Evolutionary conservation across 2,888 invertebrate genomes (phyloP).

Genomic region (Disparrhopalites patrizii): DNA sequence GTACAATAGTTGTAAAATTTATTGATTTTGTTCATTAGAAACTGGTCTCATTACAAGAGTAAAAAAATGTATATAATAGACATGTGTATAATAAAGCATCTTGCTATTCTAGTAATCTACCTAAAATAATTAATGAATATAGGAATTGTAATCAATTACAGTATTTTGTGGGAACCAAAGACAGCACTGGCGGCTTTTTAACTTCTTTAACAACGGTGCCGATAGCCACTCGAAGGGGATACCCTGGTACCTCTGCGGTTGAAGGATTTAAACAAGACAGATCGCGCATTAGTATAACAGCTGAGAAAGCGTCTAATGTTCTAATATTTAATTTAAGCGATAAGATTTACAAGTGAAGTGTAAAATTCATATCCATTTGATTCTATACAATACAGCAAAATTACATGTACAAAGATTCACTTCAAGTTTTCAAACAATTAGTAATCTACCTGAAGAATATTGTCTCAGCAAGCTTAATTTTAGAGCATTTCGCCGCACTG

Average conservation of each 20-base stretch:
- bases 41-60: neutral
- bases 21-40: no score
- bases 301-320: no score
- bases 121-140: neutral
- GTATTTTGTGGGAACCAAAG: constrained; percentile 37
- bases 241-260: constrained; percentile 5
- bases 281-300: no score
- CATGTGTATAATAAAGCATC: neutral
- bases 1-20: no score
- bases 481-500: neutral
- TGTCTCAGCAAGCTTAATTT: neutral
- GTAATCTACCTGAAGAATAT: constrained; percentile 4
- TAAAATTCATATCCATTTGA: no score
- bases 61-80: neutral
- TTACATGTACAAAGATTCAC: neutral
- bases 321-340: no score
- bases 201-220: constrained; percentile 39
- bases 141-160: constrained; percentile 29
- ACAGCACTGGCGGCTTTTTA: constrained; percentile 28
- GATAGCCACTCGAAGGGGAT: constrained; percentile 33
- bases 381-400: neutral
- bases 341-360: no score
- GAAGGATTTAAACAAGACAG: no score
- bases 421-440: no score
- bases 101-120: no score